Evolutionary conservation across 2,113 vertebrate species (phyloP), one percentile per base, ranked within the genome.

Genomic region (Cygnus atratus): DNA sequence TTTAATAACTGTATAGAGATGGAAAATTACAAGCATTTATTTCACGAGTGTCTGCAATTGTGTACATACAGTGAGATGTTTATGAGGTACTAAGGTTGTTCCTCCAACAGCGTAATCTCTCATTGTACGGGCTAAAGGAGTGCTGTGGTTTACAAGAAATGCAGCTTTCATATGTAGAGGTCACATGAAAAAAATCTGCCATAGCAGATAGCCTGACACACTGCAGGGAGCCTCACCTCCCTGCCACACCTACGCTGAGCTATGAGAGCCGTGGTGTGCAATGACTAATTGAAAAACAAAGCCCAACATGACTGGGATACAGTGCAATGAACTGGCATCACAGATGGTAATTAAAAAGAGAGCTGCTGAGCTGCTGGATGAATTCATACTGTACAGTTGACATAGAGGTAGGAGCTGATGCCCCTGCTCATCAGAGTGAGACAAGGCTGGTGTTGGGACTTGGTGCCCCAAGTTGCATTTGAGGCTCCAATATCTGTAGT

Each of bases 261-360:
- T 48, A 26, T 44, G 90, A 58, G 81, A 86, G 87, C 68, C 20
- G 35, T 1, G 9, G 10, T 75, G 88, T 6, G 44, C 77, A 41
- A 44, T 87, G 93, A 92, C 73, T 95, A 96, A 96, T 87, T 48
- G 31, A 68, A 87, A 83, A 87, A 91, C 95, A 95, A 96, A 96
- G 13, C 83, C 70, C 80, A 84, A 61, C 93, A 89, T 96, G 93
- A 89, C 88, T 88, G 88, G 68, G 71, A n/a, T 76, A 43, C 46
- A 2, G 28, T 3, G 41, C 65, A 26, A 50, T 2, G 33, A 75
- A 8, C 61, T 96, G 93, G 83, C 92, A 75, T 22, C 1, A 1
- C 29, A 21, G 6, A 57, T 1, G 13, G 29, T 52, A 61, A 84
- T 92, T 88, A 87, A 80, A 66, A 24, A 52, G 37, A 41, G 54